Evolutionary conservation across 2,113 vertebrate genomes (phyloP), one percentile per base, ranked within the genome.

Genomic region (Scartelaos histophorus): DNA sequence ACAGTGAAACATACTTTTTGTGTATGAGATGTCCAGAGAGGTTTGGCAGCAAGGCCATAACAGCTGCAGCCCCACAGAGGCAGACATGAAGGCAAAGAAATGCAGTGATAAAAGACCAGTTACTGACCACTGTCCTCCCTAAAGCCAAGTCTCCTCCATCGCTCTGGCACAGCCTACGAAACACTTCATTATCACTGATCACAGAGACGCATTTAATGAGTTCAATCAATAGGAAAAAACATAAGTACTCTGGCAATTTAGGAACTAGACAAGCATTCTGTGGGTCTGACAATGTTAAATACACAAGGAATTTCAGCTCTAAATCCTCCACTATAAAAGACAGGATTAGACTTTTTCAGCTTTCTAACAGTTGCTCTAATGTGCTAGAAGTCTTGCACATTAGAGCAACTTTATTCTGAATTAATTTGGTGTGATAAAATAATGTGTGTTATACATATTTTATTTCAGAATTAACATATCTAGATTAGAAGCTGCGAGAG

Each of bases 131-230:
- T 82, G 24, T 80, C 53, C 74, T 83, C 71, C 70, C 24, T 21
- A 67, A 56, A 56, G 71, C 78, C 79, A 53, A 64, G n/a, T 78
- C 82, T 86, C 76, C 62, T 85, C 79, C 79, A 83, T 84, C 87
- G 85, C 73, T 62, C 75, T 85, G 83, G 73, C 83, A 81, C 62
- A 51, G 72, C 75, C 78, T 78, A 81, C 80, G 85, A 83, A 90
- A 89, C 74, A 68, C 62, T 79, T 87, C 80, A 81, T 85, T 81
- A 81, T 84, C 81, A 81, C 69, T 83, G 76, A 88, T 85, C 79
- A 86, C 60, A 53, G 45, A 58, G 53, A 29, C 62, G 16, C 29
- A 25, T 56, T 62, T 69, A 45, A 78, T 12, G 58, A 62, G 3
- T 66, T 60, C 21, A 38, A 47, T 22, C n/a, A 22, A 56, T 56